Evolutionary conservation across 2,113 vertebrate species (phyloP), one percentile per base, ranked within the genome.

Genomic region (Rattus rattus): DNA sequence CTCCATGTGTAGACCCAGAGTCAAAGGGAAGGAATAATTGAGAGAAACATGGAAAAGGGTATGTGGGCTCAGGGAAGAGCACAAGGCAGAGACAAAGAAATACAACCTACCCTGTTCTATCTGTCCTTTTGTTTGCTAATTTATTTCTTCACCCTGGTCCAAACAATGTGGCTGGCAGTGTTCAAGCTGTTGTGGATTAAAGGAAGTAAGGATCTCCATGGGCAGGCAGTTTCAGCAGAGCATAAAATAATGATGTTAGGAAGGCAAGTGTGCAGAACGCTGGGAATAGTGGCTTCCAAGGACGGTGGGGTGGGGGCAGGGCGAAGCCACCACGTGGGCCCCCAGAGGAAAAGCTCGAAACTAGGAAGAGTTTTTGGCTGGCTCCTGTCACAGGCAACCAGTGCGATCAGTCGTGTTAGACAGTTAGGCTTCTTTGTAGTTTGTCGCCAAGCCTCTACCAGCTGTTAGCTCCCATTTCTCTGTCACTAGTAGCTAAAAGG

Each of bases 121-220:
- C 89, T 90, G n/a, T 86, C 83, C 47, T 72, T 91, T 91, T 73
- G 33, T 85, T 96, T 30, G 49, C 84, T 91, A 47, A 65, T 70
- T 73, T 75, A 30, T 93, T 94, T 95, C 12, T 89, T 92, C 36
- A 65, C 36, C 80, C 54, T 52, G 39, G 4, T 30, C 52, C 77
- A 79, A 96, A 67, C 19, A 83, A 14, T 73, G 52, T 83, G 28
- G 56, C 59, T 73, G 59, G 54, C 30, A n/a, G 83, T 85, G 76
- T 85, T 26, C 9, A 85, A 76, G 56, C 12, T 91, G 70, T 47
- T 91, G 76, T 85, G n/a, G 47, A 85, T 69, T n/a, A 54, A 56
- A 85, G 20, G 88, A 8, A 90, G 43, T 26, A 54, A 88, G 24
- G 59, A 63, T 70, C 24, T 94, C 79, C 63, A 73, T 80, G 20